These are phyloP conservation scores for Eciton burchellii DNA, from an alignment of 1,140 invertebrate genomes.

Conservation along the genomic window DNA sequence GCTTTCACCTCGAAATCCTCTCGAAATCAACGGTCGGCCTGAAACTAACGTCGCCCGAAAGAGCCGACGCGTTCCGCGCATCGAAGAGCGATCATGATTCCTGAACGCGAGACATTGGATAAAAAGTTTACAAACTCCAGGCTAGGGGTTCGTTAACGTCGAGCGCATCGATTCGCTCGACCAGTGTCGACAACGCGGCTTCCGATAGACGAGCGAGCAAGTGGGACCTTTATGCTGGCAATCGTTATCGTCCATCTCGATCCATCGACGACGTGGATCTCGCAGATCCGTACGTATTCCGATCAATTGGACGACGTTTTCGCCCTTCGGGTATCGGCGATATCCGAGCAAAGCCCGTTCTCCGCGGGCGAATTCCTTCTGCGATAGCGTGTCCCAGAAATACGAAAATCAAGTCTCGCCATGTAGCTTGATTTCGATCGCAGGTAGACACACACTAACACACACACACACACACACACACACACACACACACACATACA, in stretches of 20 bases:
- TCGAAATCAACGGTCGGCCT: slow-evolving; percentile 7
- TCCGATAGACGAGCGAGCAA: too few relatives aligned
- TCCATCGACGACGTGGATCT: too few relatives aligned
- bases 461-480: slow-evolving; percentile 9
- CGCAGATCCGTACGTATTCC: neutral
- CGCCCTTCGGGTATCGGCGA: slow-evolving; percentile 2
- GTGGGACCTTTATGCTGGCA: too few relatives aligned
- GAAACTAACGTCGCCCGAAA: neutral
- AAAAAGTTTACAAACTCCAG: too few relatives aligned
- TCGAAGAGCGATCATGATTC: neutral
- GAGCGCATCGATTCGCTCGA: too few relatives aligned
- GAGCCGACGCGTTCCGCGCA: neutral
- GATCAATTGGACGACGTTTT: slow-evolving; percentile 23
- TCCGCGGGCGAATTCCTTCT: slow-evolving; percentile 34
- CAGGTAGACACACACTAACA: slow-evolving; percentile 67
- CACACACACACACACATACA: slow-evolving; percentile 48
- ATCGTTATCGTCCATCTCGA: too few relatives aligned
- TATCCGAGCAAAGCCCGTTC: slow-evolving; percentile 20
- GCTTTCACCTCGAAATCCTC: slow-evolving; percentile 11
- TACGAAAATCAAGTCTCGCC: slow-evolving; percentile 70
- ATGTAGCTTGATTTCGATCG: slow-evolving; percentile 75
- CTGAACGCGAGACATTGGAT: too few relatives aligned
- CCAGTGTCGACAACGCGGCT: too few relatives aligned
- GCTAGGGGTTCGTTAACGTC: too few relatives aligned
- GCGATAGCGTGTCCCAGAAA: slow-evolving; percentile 55